These are phyloP conservation scores for Wiebesia pumilae DNA, from an alignment of 1,140 invertebrate genomes.

Conservation along the genomic window DNA sequence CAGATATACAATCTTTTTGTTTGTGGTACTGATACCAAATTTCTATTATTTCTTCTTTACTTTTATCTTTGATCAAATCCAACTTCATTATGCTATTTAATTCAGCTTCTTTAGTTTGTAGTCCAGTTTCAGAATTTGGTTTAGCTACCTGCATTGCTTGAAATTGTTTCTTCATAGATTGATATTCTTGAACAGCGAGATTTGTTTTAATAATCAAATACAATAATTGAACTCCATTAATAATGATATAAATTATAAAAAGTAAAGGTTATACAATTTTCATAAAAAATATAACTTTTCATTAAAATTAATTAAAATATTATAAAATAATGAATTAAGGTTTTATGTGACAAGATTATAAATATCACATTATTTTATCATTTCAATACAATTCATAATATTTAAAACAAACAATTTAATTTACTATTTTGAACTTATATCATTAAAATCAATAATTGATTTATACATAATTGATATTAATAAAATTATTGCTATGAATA, in stretches of 20 bases:
- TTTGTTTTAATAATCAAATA: slow-evolving; percentile 50
- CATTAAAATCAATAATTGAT: background rate
- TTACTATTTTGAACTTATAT: background rate
- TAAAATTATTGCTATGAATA: no score
- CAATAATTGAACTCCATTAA: slow-evolving; percentile 21
- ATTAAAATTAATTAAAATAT: slow-evolving; percentile 21
- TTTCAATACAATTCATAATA: background rate
- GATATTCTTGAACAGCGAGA: slow-evolving; percentile 63
- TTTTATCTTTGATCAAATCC: slow-evolving; percentile 84
- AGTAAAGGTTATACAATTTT: slow-evolving; percentile 21
- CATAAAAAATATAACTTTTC: slow-evolving; percentile 26
- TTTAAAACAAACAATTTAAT: background rate
- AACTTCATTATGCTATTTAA: slow-evolving; percentile 87
- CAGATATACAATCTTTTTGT: slow-evolving; percentile 83
- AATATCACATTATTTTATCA: background rate
- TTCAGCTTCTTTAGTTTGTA: slow-evolving; percentile 63
- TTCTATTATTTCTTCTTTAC: slow-evolving; percentile 82
- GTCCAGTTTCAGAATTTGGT: slow-evolving; percentile 75
- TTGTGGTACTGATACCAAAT: slow-evolving; percentile 91
- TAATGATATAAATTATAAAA: slow-evolving; percentile 6
- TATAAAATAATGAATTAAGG: background rate
- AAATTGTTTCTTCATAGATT: slow-evolving; percentile 58
- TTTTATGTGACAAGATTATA: slow-evolving; percentile 32
- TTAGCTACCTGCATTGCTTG: slow-evolving; percentile 62
- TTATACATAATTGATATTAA: background rate